A percentile compares a stretch with the other conserved stretches of the same genome.
Evolutionary conservation across 2,113 vertebrate genomes (phyloP).

Genomic region (Suricata suricatta): DNA sequence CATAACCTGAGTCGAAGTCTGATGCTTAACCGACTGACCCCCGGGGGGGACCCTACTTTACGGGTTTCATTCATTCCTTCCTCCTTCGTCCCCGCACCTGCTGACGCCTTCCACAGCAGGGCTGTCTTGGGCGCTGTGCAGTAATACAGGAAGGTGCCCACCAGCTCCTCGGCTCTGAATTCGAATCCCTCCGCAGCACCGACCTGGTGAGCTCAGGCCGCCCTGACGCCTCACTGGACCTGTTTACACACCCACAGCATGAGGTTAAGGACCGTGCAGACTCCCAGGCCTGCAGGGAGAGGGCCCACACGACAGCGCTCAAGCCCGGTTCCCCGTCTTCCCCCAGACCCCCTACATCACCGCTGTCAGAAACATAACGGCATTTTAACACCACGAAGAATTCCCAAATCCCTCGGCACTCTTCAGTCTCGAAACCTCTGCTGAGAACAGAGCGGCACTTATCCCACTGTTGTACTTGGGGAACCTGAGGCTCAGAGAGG

Average conservation of each 20-base stretch:
- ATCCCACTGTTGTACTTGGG: fast-evolving
- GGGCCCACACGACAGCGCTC: background rate
- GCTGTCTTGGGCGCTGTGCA: fast-evolving
- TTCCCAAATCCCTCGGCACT: background rate
- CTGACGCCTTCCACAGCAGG: background rate
- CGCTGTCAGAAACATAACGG: background rate
- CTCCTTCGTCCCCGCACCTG: background rate
- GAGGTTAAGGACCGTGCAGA: fast-evolving
- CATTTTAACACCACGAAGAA: background rate
- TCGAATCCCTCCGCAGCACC: no score
- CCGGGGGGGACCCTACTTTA: no score
- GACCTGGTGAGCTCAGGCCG: fast-evolving
- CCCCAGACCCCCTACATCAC: fast-evolving
- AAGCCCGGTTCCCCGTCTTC: fast-evolving
- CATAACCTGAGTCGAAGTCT: no score
- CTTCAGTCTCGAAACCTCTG: background rate
- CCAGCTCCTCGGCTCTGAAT: background rate
- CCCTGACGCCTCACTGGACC: fast-evolving
- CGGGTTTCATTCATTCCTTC: background rate
- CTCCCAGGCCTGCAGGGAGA: background rate
- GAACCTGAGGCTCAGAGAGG: background rate
- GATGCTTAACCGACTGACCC: no score
- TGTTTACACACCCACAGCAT: no score
- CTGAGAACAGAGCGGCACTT: fast-evolving
- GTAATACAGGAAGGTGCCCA: background rate